Base-by-base conservation (phyloP, 2,888 invertebrate species). In the Danaus chrysippus region DNA sequence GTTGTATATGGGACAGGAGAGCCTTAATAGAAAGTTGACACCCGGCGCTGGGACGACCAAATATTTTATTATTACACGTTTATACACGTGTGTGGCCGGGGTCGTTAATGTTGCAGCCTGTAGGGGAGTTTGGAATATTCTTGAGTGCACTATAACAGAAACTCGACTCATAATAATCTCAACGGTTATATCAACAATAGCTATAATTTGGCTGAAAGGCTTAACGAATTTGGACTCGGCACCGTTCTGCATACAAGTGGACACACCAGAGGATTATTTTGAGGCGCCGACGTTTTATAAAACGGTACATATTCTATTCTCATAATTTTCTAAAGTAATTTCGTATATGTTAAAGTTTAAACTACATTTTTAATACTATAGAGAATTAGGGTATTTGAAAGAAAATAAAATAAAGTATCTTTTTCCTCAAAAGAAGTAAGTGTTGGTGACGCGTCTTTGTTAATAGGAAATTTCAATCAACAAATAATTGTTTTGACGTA, bases 61-160 rank as follows among this genome's bases (percentile, higher is more conserved):
- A 43, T 95, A 92, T 78, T 94, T 94, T 72, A 73, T 93, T 49
- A 82, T 91, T 46, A 95, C 95, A 44, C 87, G 96, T 12, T 67
- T 93, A 5, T 96, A 96, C 78, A 95, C 95, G 1, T 89, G 91
- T 61, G 76, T 93, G 59, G 95, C 93, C 76, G 94, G 93, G 0
- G 89, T 95, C 64, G 92, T 94, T 64, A 95, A 95, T 80, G 94
- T 96, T 1, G 95, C 95, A 75, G 94, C 95, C 66, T 96, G 96
- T 95, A 91, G 95, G 10, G 96, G 96, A 0, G 92, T 94, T 13
- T 96, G 96, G 96, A 86, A 87, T 61, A 81, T 92, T 12, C 87
- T 95, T 73, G 81, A 92, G 67, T 91, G 93, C 68, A 93, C 93
- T 19, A 91, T 91, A 59, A 82, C 78, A 63, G 86, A 82, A 71